Percentiles rank a stretch among this genome's conserved stretches.
These are phyloP conservation scores for Drosophila watanabei DNA, from an alignment of 1,140 invertebrate genomes.

Conservation along the genomic window DNA sequence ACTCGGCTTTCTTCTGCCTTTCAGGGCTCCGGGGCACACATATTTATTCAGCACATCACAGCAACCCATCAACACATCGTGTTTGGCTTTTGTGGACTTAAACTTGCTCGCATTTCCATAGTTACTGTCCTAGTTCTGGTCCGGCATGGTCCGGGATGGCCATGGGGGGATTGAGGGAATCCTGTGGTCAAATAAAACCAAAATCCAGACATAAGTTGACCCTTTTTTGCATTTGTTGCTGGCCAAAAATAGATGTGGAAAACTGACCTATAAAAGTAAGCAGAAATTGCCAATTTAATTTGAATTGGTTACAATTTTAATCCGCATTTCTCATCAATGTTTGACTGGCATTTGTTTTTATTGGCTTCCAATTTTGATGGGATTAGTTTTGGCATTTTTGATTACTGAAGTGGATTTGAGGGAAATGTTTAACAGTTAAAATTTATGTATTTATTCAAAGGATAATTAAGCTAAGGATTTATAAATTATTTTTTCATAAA, in stretches of 20 bases:
- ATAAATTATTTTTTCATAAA: not conserved
- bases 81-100: constrained; percentile 37
- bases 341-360: not conserved
- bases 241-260: not conserved
- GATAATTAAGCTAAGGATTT: not conserved
- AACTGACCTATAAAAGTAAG: not conserved
- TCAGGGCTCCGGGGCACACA: constrained; percentile 32
- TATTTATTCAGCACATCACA: constrained; percentile 27
- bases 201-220: constrained; percentile 7
- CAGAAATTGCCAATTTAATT: constrained; percentile 24
- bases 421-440: not conserved
- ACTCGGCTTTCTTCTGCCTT: not conserved
- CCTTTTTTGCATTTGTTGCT: constrained; percentile 23
- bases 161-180: not conserved
- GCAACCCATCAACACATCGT: constrained; percentile 9
- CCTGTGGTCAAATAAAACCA: constrained; percentile 9
- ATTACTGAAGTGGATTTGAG: constrained; percentile 15
- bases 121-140: constrained; percentile 65
- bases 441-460: not conserved
- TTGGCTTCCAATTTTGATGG: constrained; percentile 7
- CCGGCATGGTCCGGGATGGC: constrained; percentile 1
- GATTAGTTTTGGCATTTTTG: constrained; percentile 6
- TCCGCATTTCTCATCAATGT: constrained; percentile 18
- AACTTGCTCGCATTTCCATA: constrained; percentile 55
- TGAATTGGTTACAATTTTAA: constrained; percentile 17